These are phyloP conservation scores for Salticus scenicus DNA, from an alignment of 2,888 invertebrate genomes.

Conservation along the genomic window DNA sequence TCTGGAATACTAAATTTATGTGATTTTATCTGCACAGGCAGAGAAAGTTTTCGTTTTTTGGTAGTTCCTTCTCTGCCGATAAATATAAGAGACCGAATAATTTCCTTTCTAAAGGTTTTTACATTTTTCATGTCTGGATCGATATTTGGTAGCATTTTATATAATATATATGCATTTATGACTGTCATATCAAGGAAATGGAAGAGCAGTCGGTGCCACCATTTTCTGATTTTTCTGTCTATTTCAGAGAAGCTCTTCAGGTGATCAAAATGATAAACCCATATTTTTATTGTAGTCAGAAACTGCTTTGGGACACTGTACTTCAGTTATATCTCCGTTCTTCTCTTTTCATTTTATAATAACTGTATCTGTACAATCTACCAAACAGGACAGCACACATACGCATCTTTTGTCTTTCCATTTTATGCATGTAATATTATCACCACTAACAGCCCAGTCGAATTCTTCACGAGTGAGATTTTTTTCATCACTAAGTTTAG, in stretches of 20 bases:
- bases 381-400: neutral
- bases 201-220: neutral
- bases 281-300: neutral
- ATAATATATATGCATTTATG: neutral
- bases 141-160: too few species aligned
- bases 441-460: neutral
- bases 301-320: neutral
- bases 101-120: too few species aligned
- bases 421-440: neutral
- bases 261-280: too few species aligned
- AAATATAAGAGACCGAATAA: too few species aligned
- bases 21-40: too few species aligned
- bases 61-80: too few species aligned
- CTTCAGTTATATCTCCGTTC: neutral
- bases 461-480: neutral
- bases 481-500: neutral
- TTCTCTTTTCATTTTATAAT: neutral
- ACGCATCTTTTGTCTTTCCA: neutral
- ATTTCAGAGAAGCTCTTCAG: too few species aligned
- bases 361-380: neutral
- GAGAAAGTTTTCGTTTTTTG: too few species aligned
- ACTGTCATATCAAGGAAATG: neutral
- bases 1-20: too few species aligned
- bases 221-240: neutral
- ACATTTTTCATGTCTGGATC: too few species aligned